phyloP scores from a whole-genome alignment of 1,140 invertebrate genomes.

The Berghia stephanieae region DNA sequence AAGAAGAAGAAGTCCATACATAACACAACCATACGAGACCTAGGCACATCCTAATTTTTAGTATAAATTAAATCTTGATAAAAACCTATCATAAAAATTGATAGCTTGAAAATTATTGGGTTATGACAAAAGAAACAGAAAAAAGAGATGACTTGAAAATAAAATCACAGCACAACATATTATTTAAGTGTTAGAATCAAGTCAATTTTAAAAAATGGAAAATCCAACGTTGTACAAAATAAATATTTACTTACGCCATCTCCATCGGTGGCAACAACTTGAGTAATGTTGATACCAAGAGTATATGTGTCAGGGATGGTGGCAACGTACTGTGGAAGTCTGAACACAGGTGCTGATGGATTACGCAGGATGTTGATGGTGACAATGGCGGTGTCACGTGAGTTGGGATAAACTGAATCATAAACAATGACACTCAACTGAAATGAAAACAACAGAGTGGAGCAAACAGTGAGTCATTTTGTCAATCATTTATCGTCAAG shows the following conservation, averaged over 20 bases:
- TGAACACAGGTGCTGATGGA: slow-evolving; percentile 68
- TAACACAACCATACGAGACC: too few relatives aligned
- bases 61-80: too few relatives aligned
- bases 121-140: neutral
- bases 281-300: slow-evolving; percentile 76
- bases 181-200: too few relatives aligned
- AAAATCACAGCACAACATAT: too few relatives aligned
- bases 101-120: too few relatives aligned
- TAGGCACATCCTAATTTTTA: too few relatives aligned
- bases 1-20: too few relatives aligned
- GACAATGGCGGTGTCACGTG: slow-evolving; percentile 75
- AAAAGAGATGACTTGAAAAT: neutral
- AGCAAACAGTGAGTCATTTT: neutral
- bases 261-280: slow-evolving; percentile 71
- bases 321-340: slow-evolving; percentile 75
- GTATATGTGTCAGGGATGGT: slow-evolving; percentile 85
- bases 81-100: too few relatives aligned
- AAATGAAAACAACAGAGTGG: slow-evolving; percentile 30
- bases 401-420: slow-evolving; percentile 43
- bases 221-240: slow-evolving; percentile 13
- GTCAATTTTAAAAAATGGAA: too few relatives aligned
- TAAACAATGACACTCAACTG: slow-evolving; percentile 48
- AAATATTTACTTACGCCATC: slow-evolving; percentile 46
- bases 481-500: neutral
- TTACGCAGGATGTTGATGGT: slow-evolving; percentile 86